Evolutionary conservation across 2,113 vertebrate species (phyloP).

Genomic region (Camelus bactrianus): DNA sequence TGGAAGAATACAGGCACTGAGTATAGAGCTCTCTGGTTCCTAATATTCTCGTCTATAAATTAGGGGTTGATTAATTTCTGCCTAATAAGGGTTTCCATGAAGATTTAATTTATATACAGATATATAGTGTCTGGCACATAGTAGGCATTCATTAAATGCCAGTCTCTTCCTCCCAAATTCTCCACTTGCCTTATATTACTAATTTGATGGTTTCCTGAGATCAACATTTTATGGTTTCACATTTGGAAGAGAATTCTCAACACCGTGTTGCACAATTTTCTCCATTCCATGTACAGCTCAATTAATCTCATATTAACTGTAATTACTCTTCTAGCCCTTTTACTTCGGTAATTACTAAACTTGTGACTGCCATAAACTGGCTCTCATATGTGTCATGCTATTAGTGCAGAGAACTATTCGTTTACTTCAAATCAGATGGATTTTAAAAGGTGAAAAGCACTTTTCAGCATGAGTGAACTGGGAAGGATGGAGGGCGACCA

Average conservation of each 20-base stretch:
- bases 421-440: constrained; percentile 74
- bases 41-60: background rate
- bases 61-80: background rate
- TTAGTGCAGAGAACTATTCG: constrained; percentile 74
- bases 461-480: constrained; percentile 68
- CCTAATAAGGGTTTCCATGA: background rate
- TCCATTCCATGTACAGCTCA: constrained; percentile 61
- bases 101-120: background rate
- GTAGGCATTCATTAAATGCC: background rate
- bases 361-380: constrained; percentile 59
- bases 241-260: constrained; percentile 35
- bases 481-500: constrained; percentile 1
- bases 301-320: constrained; percentile 76
- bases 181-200: background rate
- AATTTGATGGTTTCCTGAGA: background rate
- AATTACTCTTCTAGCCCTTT: constrained; percentile 67
- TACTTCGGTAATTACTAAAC: constrained; percentile 69
- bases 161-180: background rate
- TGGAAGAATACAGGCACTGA: background rate
- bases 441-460: constrained; percentile 72
- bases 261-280: background rate
- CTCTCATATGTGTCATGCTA: constrained; percentile 65
- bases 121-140: background rate
- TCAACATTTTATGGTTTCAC: background rate
- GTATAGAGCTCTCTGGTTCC: background rate